Base-by-base conservation (phyloP, 1,140 invertebrate species). In the Copidosoma floridanum region DNA sequence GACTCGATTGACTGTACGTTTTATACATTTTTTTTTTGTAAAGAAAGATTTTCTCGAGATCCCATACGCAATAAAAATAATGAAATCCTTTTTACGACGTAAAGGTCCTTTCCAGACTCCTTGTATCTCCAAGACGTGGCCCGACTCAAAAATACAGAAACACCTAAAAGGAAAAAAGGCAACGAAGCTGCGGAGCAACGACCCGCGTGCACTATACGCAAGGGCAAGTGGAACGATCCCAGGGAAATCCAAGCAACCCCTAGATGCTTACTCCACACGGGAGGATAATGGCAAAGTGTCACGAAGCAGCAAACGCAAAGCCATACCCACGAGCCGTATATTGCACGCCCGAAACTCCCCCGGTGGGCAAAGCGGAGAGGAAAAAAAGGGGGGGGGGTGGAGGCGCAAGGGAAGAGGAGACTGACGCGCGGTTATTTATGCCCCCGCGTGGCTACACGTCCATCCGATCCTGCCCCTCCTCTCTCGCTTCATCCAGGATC, bases 361-460 rank as follows among this genome's bases (percentile, higher is more conserved):
- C 52, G n/a, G n/a, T n/a, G n/a, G n/a, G n/a, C n/a, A n/a, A n/a
- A n/a, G n/a, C n/a, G n/a, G n/a, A n/a, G n/a, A n/a, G n/a, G 43
- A 23, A 11, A 46, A 20, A 18, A 18, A 27, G n/a, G n/a, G 20
- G 21, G 26, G 21, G n/a, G 29, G n/a, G 21, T n/a, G 20, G 21
- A 27, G 29, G 29, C 43, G 16, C 10, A 16, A n/a, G n/a, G n/a
- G n/a, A n/a, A 48, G 55, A 55, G 62, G 57, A 57, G 55, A 52
- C 20, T 56, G 53, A 63, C 59, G 59, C 29, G 23, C 37, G 50
- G 60, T 65, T 65, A 65, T 65, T 65, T 65, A 65, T 65, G 60
- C 60, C 20, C 20, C 59, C 64, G 53, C 55, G 37, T 51, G 48
- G 47, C 38, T 21, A 12, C 29, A n/a, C n/a, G n/a, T n/a, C 21